Base-by-base conservation (phyloP, 2,888 invertebrate genomes). In the Machimus atricapillus region DNA sequence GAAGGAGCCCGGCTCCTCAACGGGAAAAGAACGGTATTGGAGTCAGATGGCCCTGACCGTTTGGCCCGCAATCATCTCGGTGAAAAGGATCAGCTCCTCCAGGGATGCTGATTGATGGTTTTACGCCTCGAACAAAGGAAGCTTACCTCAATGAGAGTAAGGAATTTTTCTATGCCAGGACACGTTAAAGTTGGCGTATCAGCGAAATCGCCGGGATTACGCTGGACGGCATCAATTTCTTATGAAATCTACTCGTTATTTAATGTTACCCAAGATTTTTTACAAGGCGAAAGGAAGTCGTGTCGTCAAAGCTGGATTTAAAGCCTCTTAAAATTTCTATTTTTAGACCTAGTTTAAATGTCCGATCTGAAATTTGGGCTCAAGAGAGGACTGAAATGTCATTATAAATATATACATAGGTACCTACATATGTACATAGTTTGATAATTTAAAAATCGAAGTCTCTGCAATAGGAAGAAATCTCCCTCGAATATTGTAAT, bases 81-180 rank as follows among this genome's bases (percentile, higher is more conserved):
- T 82, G 46, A 82, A 82, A 66, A 58, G 82, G 37, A 58, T 37
- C 31, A 46, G 52, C 19, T 58, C 37, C 52, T 12, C n/a, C 37
- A 23, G 58, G 58, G 37, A 82, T 66, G 82, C 58, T 82, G 82
- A 82, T 82, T 82, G 82, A 82, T 82, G 66, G 37, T 66, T 58
- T 82, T 27, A 56, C 66, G 23, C 66, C 58, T 37, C 14, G 7
- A 14, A 81, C 81, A 81, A 58, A 58, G 23, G 16, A 37, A 58
- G 19, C 58, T 58, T 23, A 58, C 58, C 58, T 58, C 66, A 66
- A 66, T 66, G 66, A 27, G 66, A 27, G 27, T 12, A 23, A 66
- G 12, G 23, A 66, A 66, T 23, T 66, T 19, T 12, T 19, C 3
- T 66, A 7, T 12, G 9, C 7, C 19, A 66, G 12, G 66, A 66